These are phyloP conservation scores for Spilarctia lutea DNA, from an alignment of 2,888 invertebrate genomes.

Conservation along the genomic window DNA sequence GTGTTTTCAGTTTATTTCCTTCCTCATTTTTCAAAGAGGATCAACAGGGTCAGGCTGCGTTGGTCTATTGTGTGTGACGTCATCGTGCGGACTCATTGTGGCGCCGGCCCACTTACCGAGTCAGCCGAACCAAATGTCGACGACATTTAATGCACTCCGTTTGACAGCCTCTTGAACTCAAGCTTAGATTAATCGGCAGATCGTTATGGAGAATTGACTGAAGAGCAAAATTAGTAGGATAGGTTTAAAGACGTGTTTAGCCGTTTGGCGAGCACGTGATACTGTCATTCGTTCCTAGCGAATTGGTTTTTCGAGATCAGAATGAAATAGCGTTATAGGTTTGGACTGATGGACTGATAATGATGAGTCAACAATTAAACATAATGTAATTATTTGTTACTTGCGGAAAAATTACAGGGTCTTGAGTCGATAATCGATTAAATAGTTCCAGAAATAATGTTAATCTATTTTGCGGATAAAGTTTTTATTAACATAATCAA, in stretches of 20 bases:
- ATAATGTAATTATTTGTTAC: not conserved
- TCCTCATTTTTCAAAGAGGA: constrained; percentile 49
- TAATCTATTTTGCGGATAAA: not conserved
- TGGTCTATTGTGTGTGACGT: constrained; percentile 43
- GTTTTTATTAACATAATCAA: not conserved
- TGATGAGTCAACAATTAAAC: not conserved
- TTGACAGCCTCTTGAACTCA: constrained; percentile 45
- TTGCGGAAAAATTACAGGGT: not conserved
- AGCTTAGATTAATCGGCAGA: constrained; percentile 43
- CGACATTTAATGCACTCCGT: constrained; percentile 49
- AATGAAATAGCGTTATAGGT: not conserved
- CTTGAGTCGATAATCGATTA: not conserved
- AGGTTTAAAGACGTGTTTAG: not conserved
- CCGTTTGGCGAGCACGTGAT: not conserved
- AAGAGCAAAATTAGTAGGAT: constrained; percentile 15
- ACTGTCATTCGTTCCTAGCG: not conserved
- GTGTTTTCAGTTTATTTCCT: constrained; percentile 49
- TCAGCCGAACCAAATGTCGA: constrained; percentile 40
- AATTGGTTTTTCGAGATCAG: not conserved
- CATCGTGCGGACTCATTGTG: constrained; percentile 43
- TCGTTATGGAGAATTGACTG: constrained; percentile 36
- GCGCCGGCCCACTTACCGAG: constrained; percentile 36
- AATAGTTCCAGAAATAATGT: not conserved
- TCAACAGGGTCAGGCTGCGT: constrained; percentile 41
- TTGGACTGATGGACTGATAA: not conserved